phyloP scores from a whole-genome alignment of 2,113 vertebrate species.

The Chauna torquata region DNA sequence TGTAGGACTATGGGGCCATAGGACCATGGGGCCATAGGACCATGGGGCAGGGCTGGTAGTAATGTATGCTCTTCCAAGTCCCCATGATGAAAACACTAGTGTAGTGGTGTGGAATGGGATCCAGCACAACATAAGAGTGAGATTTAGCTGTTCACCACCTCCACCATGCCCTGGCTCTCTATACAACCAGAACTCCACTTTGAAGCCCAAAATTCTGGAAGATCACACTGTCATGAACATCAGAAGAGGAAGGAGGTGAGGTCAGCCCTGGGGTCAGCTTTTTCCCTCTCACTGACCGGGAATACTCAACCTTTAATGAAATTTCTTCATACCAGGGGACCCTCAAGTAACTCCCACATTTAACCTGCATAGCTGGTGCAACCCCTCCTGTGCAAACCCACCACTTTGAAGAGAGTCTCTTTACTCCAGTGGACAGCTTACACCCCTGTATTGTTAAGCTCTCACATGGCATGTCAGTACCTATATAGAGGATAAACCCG shows the following conservation, averaged over 20 bases:
- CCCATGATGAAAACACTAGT: neutral
- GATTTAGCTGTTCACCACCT: neutral
- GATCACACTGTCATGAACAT: neutral
- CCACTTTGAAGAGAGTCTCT: neutral
- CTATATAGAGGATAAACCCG: fast-evolving
- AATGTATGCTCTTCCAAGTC: neutral
- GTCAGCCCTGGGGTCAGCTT: neutral
- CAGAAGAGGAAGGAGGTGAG: neutral
- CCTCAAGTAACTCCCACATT: neutral
- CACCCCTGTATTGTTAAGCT: fast-evolving
- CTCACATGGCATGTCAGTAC: neutral
- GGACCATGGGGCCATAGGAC: neutral
- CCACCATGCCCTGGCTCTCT: neutral
- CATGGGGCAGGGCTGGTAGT: neutral
- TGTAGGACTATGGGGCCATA: neutral
- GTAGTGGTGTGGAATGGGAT: neutral
- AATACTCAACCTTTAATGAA: neutral
- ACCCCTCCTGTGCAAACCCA: neutral
- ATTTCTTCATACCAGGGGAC: neutral
- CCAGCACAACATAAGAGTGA: neutral
- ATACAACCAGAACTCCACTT: neutral
- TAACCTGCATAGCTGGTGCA: neutral
- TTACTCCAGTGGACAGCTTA: neutral
- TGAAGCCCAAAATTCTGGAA: neutral
- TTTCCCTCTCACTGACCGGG: fast-evolving